Percentiles rank a stretch among this genome's conserved stretches.
Evolutionary conservation across 2,797 vertebrate genomes (phyloP).

Genomic region (Lepilemur septentrionalis): DNA sequence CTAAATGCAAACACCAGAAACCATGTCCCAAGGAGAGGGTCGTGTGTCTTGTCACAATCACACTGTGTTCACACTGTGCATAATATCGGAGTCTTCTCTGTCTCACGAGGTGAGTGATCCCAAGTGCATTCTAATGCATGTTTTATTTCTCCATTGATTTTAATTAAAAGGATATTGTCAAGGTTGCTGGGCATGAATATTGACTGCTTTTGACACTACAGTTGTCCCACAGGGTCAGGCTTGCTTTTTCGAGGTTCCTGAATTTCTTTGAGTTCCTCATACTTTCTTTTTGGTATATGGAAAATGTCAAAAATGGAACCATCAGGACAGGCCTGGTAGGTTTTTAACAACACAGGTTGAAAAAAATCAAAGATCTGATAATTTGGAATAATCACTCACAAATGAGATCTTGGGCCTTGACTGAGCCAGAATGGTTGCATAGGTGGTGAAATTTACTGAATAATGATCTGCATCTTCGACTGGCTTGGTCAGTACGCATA

Average conservation of each 20-base stretch:
- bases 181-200: constrained; percentile 76
- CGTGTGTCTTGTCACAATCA: neutral
- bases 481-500: neutral
- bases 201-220: constrained; percentile 19
- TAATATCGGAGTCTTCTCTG: neutral
- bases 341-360: neutral
- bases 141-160: constrained; percentile 79
- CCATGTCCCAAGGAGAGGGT: neutral
- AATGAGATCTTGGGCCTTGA: neutral
- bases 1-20: neutral
- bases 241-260: constrained; percentile 22
- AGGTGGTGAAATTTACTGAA: neutral
- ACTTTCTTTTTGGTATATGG: neutral
- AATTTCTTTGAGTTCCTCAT: neutral
- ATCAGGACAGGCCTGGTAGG: neutral
- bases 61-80: too few relatives aligned
- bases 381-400: neutral
- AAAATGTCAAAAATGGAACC: neutral
- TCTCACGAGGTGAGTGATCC: constrained; percentile 45
- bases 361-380: neutral
- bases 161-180: constrained; percentile 77
- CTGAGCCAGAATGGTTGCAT: neutral
- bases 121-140: constrained; percentile 68
- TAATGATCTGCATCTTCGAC: neutral
- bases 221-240: neutral